Evolutionary conservation across 2,888 invertebrate genomes (phyloP).

Genomic region (Pristionchus exspectatus): DNA sequence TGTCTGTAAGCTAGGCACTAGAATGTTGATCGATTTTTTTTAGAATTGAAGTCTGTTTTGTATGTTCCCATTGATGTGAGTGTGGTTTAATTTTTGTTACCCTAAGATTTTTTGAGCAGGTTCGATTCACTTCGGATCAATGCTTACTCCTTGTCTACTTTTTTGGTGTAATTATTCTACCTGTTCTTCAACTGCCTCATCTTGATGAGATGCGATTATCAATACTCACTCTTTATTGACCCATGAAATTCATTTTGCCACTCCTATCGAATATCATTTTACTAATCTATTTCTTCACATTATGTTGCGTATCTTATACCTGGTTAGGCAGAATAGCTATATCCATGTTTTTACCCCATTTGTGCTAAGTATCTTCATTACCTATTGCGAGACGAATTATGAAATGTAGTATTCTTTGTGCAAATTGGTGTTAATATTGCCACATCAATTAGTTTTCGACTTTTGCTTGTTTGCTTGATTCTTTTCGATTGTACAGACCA

Average conservation of each 20-base stretch:
- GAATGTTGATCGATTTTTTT: not conserved
- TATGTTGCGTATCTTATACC: not conserved
- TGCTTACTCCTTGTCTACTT: not conserved
- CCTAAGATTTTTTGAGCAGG: not conserved
- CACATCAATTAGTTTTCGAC: not conserved
- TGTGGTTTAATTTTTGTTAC: not conserved
- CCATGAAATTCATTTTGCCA: not conserved
- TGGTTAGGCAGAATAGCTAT: not conserved
- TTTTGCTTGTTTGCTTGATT: not conserved
- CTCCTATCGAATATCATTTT: not conserved
- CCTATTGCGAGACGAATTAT: not conserved
- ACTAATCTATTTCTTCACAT: not conserved
- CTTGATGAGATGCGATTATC: not conserved
- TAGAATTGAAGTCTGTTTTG: not conserved
- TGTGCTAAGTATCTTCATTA: not conserved
- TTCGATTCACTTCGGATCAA: not conserved
- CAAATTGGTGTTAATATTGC: not conserved
- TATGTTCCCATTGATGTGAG: not conserved
- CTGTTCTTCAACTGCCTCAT: not conserved
- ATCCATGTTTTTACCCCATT: not conserved
- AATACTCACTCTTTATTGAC: slow-evolving; percentile 32
- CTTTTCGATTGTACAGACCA: not conserved
- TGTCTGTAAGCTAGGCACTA: not conserved
- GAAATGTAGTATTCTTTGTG: not conserved
- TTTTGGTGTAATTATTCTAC: not conserved